phyloP scores from a whole-genome alignment of 1,140 invertebrate genomes.

The Dolichoris vasculosae region DNA sequence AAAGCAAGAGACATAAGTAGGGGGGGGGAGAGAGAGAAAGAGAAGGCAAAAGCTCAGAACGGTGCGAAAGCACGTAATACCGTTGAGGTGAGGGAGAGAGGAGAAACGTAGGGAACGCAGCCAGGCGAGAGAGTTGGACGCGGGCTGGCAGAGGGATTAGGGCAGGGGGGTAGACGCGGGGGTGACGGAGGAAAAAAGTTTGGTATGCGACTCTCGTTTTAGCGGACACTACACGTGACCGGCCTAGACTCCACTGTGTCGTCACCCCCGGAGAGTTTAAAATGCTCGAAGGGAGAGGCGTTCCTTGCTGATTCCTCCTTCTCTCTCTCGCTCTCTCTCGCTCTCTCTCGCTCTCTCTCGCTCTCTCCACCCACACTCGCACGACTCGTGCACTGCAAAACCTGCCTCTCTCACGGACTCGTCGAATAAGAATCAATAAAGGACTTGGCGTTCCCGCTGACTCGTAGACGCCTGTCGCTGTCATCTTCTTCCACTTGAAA shows the following conservation, averaged over 20 bases:
- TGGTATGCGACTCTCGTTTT: slow-evolving; percentile 70
- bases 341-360: slow-evolving; percentile 10
- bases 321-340: not conserved
- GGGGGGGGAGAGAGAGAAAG: not conserved
- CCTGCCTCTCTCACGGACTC: not conserved
- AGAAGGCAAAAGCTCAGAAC: not conserved
- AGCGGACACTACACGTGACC: slow-evolving; percentile 71
- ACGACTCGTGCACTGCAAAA: not conserved
- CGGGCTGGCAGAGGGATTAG: slow-evolving; percentile 55
- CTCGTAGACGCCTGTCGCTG: slow-evolving; percentile 28
- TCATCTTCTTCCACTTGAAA: slow-evolving; percentile 14
- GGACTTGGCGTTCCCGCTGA: slow-evolving; percentile 25
- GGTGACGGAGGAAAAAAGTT: slow-evolving; percentile 58
- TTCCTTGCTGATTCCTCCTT: slow-evolving; percentile 3
- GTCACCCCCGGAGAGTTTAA: slow-evolving; percentile 63
- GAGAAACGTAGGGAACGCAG: not conserved
- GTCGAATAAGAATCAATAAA: slow-evolving; percentile 36
- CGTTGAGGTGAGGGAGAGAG: not conserved
- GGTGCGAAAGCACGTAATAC: slow-evolving; percentile 41
- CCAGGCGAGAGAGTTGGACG: slow-evolving; percentile 20
- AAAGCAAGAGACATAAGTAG: not conserved
- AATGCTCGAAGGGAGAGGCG: slow-evolving; percentile 55
- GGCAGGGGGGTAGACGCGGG: slow-evolving; percentile 9
- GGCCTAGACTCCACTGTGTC: slow-evolving; percentile 58
- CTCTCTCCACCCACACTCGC: not conserved